phyloP scores from a whole-genome alignment of 2,113 vertebrate species.

The Pampusana beccarii region DNA sequence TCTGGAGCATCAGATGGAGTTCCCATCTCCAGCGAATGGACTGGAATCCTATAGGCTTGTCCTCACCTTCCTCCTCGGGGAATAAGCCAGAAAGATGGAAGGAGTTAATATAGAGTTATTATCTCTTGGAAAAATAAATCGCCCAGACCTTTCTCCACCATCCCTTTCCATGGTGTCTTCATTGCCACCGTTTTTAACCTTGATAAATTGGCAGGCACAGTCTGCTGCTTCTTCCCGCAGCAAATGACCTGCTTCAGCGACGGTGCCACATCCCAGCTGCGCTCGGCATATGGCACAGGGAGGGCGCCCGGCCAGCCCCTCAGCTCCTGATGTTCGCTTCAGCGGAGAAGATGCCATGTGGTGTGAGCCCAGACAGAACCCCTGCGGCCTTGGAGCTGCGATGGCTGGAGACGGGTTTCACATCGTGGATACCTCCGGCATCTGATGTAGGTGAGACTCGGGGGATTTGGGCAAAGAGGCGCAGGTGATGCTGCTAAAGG shows the following conservation, averaged over 20 bases:
- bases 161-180: not conserved
- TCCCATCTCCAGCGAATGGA: not conserved
- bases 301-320: constrained; percentile 11
- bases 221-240: not conserved
- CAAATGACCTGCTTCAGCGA: constrained; percentile 33
- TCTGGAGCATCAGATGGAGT: not conserved
- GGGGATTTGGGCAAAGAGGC: not conserved
- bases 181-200: not conserved
- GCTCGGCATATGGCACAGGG: constrained; percentile 28
- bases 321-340: constrained; percentile 16
- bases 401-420: not conserved
- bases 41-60: not conserved
- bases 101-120: not conserved
- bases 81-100: fast-evolving
- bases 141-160: not conserved
- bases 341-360: not conserved
- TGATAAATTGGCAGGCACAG: not conserved
- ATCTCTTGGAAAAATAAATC: not conserved
- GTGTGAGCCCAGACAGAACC: not conserved
- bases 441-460: not conserved
- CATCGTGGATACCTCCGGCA: not conserved
- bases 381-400: not conserved
- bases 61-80: not conserved
- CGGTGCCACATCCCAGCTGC: constrained; percentile 19
- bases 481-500: not conserved